phyloP scores from a whole-genome alignment of 2,113 vertebrate species.

The Campylomormyrus numenius region DNA sequence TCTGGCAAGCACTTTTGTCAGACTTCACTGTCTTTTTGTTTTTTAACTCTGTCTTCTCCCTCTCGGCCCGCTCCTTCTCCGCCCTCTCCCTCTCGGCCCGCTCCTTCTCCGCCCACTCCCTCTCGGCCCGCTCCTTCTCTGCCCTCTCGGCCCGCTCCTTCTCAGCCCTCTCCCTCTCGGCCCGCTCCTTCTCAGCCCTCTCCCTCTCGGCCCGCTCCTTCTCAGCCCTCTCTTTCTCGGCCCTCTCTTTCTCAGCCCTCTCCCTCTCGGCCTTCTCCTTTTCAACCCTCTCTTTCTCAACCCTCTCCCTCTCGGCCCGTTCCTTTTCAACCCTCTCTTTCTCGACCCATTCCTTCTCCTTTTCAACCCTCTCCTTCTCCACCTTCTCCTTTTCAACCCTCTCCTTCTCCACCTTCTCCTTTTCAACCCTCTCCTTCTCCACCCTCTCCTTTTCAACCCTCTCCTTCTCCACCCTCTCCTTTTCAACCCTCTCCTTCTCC shows the following conservation, averaged over 20 bases:
- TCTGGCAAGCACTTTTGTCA: slow-evolving; percentile 27
- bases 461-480: slow-evolving; percentile 47
- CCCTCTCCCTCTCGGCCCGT: slow-evolving; percentile 17
- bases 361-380: background rate
- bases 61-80: background rate
- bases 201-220: slow-evolving; percentile 42
- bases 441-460: background rate
- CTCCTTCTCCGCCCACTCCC: background rate
- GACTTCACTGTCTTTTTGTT: slow-evolving; percentile 21
- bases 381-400: background rate
- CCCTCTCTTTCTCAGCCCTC: slow-evolving; percentile 13
- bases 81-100: background rate
- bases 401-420: background rate
- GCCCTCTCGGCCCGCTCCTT: background rate
- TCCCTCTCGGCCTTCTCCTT: slow-evolving; percentile 33
- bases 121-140: background rate
- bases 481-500: slow-evolving; percentile 41
- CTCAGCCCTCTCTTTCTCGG: background rate
- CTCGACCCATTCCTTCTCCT: slow-evolving; percentile 28
- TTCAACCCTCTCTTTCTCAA: slow-evolving; percentile 11
- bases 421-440: background rate
- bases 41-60: slow-evolving; percentile 3
- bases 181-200: slow-evolving; percentile 32
- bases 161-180: background rate
- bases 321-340: slow-evolving; percentile 9